These are phyloP conservation scores for Orchestia grillus DNA, from an alignment of 1,140 invertebrate species.

Conservation along the genomic window DNA sequence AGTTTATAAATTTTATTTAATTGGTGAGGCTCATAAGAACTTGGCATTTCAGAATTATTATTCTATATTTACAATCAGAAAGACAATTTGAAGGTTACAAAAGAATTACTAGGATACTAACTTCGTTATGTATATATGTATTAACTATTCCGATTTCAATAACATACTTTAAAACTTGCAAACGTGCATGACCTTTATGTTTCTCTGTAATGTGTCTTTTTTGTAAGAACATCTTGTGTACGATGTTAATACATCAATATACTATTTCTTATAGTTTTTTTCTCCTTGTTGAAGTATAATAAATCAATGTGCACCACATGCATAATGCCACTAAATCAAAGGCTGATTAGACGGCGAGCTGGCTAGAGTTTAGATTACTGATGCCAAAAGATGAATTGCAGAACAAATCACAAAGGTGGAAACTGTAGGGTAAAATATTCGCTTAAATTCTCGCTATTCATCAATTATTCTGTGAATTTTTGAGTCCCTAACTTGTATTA, in stretches of 20 bases:
- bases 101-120: background rate
- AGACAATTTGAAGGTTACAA: background rate
- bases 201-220: slow-evolving; percentile 41
- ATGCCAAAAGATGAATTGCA: background rate
- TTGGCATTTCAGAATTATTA: background rate
- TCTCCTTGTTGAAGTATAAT: background rate
- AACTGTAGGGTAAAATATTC: background rate
- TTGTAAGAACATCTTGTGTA: slow-evolving; percentile 42
- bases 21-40: background rate
- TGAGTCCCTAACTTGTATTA: background rate
- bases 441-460: background rate
- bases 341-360: background rate
- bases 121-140: background rate
- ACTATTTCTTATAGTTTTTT: background rate
- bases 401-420: background rate
- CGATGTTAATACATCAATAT: slow-evolving; percentile 33
- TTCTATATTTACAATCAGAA: background rate
- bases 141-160: background rate
- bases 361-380: background rate
- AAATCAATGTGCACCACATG: background rate
- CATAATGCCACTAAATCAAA: background rate
- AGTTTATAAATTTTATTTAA: background rate
- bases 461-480: background rate
- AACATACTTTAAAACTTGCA: background rate
- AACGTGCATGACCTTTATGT: background rate